Evolutionary conservation across 2,888 invertebrate species (phyloP).

Genomic region (Cephus spinipes): DNA sequence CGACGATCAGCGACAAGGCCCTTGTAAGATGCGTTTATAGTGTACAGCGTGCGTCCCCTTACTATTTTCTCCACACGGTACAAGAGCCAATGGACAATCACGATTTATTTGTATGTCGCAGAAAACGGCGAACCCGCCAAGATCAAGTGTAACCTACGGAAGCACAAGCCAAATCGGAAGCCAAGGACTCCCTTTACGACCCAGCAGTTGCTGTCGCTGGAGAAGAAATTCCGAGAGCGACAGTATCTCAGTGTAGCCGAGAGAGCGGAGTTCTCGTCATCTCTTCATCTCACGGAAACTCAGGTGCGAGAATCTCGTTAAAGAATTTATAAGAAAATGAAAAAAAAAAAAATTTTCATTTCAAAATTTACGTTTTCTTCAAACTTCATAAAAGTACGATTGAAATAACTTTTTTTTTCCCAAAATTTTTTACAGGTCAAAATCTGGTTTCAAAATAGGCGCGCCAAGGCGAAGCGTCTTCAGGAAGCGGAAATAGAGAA

Average conservation of each 20-base stretch:
- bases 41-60: background rate
- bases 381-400: background rate
- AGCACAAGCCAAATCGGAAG: conserved; percentile 98
- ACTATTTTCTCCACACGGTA: background rate
- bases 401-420: background rate
- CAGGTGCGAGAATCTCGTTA: conserved; percentile 73
- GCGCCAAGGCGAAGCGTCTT: conserved; percentile 95
- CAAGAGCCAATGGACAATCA: background rate
- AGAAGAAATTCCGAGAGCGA: conserved; percentile 96
- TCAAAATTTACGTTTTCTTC: background rate
- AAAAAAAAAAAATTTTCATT: background rate
- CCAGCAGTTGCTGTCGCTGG: conserved; percentile 92
- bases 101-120: conserved; percentile 67
- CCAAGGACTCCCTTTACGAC: conserved; percentile 99
- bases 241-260: conserved; percentile 98
- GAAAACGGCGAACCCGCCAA: conserved; percentile 85
- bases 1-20: background rate
- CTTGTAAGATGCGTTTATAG: background rate
- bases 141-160: conserved; percentile 90
- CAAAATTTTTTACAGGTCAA: conserved; percentile 74
- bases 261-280: conserved; percentile 96
- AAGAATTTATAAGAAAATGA: background rate
- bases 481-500: conserved; percentile 99
- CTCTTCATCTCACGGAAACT: conserved; percentile 91
- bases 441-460: conserved; percentile 95